Base-by-base conservation (phyloP, 2,797 vertebrate species). In the Valencia hispanica region DNA sequence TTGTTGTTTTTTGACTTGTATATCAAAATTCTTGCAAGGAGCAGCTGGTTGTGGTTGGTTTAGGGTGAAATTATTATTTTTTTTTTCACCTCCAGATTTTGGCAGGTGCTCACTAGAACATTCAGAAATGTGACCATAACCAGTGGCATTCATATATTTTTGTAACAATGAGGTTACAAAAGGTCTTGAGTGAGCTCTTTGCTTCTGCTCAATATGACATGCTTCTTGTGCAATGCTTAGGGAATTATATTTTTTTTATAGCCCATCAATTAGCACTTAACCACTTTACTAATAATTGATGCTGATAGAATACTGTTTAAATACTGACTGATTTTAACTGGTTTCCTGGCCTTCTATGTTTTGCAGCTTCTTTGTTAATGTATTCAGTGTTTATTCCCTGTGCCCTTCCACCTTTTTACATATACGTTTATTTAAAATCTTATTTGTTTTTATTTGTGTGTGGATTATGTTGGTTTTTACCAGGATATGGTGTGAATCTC, bases 311-410 rank as follows among this genome's bases (percentile, higher is more conserved):
- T 39, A 18, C 34, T 65, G 1, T 39, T 4, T 65, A 39, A 39
- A 65, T 65, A 65, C 20, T 39, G 34, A 36, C 15, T n/a, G 11
- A 0, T 68, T 55, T 27, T 3, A 17, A 6, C 12, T 43, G 39
- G 20, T 41, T 41, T 17, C 39, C 43, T 17, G 36, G 65, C 5
- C 27, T 68, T 43, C 39, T 41, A 43, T 15, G 11, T 41, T 39
- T 41, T 65, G 11, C 20, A 41, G n/a, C 22, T 39, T 14, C 9
- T 4, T 65, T 17, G 25, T 32, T 74, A 4, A 45, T 47, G 57
- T 80, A 78, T 80, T 32, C 15, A 82, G 43, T 69, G 5, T 50
- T 70, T 27, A 27, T 70, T 22, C 69, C 73, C 79, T 51, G 66
- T 73, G 80, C 75, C 68, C 32, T 39, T 53, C 50, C 9, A 25